Evolutionary conservation across 2,888 invertebrate species (phyloP).

Genomic region (Crossocerus cetratus): DNA sequence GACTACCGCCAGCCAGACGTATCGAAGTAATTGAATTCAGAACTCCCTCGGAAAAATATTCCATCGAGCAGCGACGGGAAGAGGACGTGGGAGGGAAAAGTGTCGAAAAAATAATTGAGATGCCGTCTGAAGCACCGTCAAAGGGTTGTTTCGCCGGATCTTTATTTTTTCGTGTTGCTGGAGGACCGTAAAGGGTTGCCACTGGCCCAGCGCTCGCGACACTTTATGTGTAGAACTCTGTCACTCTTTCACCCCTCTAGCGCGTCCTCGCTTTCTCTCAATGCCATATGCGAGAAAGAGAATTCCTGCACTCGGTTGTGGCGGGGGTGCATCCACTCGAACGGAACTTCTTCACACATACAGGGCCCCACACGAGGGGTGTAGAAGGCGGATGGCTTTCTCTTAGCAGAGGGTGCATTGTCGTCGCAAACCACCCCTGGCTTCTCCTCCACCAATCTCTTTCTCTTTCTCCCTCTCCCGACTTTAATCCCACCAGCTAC

Average conservation of each 20-base stretch:
- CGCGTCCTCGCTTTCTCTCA: not conserved
- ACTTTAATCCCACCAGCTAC: constrained; percentile 20
- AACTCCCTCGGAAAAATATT: too few relatives aligned
- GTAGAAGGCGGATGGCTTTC: constrained; percentile 21
- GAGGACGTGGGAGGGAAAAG: too few relatives aligned
- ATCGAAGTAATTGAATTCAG: too few relatives aligned
- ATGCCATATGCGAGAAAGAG: constrained; percentile 17
- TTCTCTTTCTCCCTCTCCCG: constrained; percentile 33
- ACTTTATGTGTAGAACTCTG: not conserved
- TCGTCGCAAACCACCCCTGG: constrained; percentile 52
- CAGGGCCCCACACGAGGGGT: constrained; percentile 8
- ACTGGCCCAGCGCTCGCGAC: not conserved
- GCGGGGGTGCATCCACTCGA: constrained; percentile 40
- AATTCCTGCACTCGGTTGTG: constrained; percentile 56
- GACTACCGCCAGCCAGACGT: too few relatives aligned
- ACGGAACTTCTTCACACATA: constrained; percentile 31
- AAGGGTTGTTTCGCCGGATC: not conserved
- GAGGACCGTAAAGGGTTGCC: not conserved
- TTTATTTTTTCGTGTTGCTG: not conserved
- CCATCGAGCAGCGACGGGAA: too few relatives aligned
- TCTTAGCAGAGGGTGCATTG: not conserved
- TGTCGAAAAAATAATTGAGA: not conserved
- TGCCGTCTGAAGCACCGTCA: not conserved
- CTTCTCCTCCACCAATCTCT: constrained; percentile 2
- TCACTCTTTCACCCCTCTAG: too few relatives aligned